phyloP scores from a whole-genome alignment of 2,113 vertebrate species.

The Pedionomus torquatus region DNA sequence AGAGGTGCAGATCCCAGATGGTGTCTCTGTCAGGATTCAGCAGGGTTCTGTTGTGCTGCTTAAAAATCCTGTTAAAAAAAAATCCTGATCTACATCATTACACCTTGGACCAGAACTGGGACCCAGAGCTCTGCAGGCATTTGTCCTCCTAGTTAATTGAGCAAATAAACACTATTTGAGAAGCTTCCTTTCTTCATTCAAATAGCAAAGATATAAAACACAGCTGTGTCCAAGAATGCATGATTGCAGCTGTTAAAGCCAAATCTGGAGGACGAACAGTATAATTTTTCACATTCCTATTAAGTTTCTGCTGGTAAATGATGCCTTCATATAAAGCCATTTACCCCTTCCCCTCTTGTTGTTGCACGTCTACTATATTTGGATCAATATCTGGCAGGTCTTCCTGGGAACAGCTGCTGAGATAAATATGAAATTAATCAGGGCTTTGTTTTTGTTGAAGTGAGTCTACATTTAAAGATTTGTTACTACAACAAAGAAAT shows the following conservation, averaged over 20 bases:
- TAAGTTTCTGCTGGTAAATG: conserved; percentile 15
- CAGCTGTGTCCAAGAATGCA: conserved; percentile 54
- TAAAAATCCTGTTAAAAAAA: neutral
- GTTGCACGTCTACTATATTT: neutral
- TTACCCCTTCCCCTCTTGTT: conserved; percentile 32
- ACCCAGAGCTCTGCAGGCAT: conserved; percentile 14
- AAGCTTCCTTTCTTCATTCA: conserved; percentile 49
- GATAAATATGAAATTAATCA: conserved; percentile 62
- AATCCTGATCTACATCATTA: neutral
- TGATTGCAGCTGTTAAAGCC: conserved; percentile 30
- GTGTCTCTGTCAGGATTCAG: neutral
- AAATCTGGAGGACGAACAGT: conserved; percentile 19
- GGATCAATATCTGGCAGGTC: conserved; percentile 47
- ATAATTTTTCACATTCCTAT: conserved; percentile 37
- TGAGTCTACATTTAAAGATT: conserved; percentile 37
- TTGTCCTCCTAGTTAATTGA: neutral
- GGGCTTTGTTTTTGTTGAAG: conserved; percentile 37
- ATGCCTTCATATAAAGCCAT: conserved; percentile 17
- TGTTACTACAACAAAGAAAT: conserved; percentile 47
- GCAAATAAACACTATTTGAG: conserved; percentile 54
- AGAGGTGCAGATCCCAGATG: neutral
- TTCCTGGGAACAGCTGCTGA: conserved; percentile 59
- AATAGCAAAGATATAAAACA: conserved; percentile 50
- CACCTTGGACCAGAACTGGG: neutral
- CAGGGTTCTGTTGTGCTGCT: neutral